Evolutionary conservation across 2,888 invertebrate genomes (phyloP).

Genomic region (Thereva nobilitata): DNA sequence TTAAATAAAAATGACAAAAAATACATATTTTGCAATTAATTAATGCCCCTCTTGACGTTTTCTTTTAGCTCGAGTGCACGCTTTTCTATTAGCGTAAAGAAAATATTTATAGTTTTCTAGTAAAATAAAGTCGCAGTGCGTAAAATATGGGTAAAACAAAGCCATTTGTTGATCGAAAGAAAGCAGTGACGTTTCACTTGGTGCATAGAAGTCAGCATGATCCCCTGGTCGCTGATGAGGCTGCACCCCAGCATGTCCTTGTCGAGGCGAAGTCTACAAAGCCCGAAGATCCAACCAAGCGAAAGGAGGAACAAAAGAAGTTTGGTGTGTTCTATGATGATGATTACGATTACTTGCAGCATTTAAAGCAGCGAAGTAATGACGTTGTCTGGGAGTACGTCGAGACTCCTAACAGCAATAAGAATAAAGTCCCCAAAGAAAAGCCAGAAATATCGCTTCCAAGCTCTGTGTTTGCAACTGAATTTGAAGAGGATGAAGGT

Average conservation of each 20-base stretch:
- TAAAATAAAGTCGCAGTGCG: too few relatives aligned
- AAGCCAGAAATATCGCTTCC: slow-evolving; percentile 66
- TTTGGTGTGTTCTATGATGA: slow-evolving; percentile 94
- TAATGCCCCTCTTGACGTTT: too few relatives aligned
- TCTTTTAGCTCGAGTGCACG: too few relatives aligned
- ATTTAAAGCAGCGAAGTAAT: slow-evolving; percentile 63
- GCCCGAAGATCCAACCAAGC: slow-evolving; percentile 58
- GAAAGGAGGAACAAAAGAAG: slow-evolving; percentile 74
- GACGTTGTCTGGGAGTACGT: slow-evolving; percentile 56
- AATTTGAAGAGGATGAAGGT: slow-evolving; percentile 82
- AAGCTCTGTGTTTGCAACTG: slow-evolving; percentile 86
- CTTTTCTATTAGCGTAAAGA: too few relatives aligned
- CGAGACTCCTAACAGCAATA: slow-evolving; percentile 54
- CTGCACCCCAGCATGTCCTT: slow-evolving; percentile 85
- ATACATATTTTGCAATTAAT: too few relatives aligned
- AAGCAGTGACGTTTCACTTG: slow-evolving; percentile 86
- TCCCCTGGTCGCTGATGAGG: slow-evolving; percentile 86
- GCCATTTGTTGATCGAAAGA: slow-evolving; percentile 85
- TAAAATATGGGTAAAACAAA: too few relatives aligned
- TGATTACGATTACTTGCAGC: slow-evolving; percentile 93
- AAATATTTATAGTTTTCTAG: too few relatives aligned
- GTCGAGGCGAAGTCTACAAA: slow-evolving; percentile 61
- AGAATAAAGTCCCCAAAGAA: slow-evolving; percentile 46
- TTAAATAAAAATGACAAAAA: too few relatives aligned
- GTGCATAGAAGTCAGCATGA: slow-evolving; percentile 94